Evolutionary conservation across 1,140 invertebrate genomes (phyloP).

Genomic region (Diabrotica undecimpunctata): DNA sequence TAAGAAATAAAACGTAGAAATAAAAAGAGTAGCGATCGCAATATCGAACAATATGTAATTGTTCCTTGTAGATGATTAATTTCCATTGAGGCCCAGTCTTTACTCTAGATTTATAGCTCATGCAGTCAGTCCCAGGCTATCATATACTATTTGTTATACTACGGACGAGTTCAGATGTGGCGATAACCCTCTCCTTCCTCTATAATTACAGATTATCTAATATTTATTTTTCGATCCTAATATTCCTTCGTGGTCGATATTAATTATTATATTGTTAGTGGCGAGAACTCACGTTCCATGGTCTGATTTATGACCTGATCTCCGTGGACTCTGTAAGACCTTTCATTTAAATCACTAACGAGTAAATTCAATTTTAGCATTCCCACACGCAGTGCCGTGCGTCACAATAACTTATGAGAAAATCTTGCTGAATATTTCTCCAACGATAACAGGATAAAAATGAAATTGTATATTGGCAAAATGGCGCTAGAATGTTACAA

Average conservation of each 20-base stretch:
- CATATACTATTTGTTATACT: constrained; percentile 17
- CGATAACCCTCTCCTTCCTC: constrained; percentile 28
- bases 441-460: too few species aligned
- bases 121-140: constrained; percentile 16
- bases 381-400: constrained; percentile 13
- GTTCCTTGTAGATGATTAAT: constrained; percentile 12
- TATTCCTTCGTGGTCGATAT: constrained; percentile 32
- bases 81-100: neutral
- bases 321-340: constrained; percentile 17
- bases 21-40: neutral
- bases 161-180: constrained; percentile 18
- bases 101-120: constrained; percentile 15
- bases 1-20: neutral
- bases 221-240: constrained; percentile 40
- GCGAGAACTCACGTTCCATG: constrained; percentile 26
- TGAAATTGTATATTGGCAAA: too few species aligned
- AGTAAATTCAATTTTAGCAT: constrained; percentile 27
- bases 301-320: constrained; percentile 32
- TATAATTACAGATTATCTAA: constrained; percentile 41
- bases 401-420: neutral
- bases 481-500: too few species aligned
- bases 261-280: constrained; percentile 40
- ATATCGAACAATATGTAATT: constrained; percentile 18
- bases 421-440: too few species aligned
- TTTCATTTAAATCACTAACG: constrained; percentile 28